Percentiles rank a stretch among this genome's conserved stretches.
Conservation (phyloP, 2,888 invertebrate species). For the Drosophila buzzatii region DNA sequence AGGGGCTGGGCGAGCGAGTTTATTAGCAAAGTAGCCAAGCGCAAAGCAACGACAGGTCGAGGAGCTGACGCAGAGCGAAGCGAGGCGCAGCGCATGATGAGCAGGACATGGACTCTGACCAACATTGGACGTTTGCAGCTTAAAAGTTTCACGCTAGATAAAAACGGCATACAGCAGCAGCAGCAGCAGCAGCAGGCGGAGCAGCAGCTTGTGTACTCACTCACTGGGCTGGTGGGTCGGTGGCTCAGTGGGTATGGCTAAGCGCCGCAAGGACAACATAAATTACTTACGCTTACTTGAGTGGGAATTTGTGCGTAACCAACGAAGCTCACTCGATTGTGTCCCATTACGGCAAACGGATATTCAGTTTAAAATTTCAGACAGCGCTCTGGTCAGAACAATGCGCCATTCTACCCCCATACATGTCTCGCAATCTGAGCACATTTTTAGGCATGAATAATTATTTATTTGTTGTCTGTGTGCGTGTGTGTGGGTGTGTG, state of each 20-base stretch:
- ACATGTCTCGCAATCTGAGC: constrained; percentile 13
- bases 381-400: constrained; percentile 55
- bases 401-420: constrained; percentile 25
- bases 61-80: constrained; percentile 14
- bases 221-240: constrained; percentile 1
- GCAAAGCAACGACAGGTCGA: constrained; percentile 53
- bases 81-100: constrained; percentile 36
- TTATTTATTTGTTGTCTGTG: constrained; percentile 67
- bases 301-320: constrained; percentile 82
- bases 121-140: constrained; percentile 62
- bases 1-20: constrained; percentile 55
- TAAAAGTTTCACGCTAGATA: constrained; percentile 76
- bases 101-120: constrained; percentile 56
- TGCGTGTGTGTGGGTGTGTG: constrained; percentile 1
- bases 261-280: constrained; percentile 80
- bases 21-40: constrained; percentile 80
- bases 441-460: constrained; percentile 80
- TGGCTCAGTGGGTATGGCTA: constrained; percentile 30
- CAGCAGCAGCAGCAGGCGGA: neutral
- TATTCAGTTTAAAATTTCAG: constrained; percentile 77
- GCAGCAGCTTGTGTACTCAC: constrained; percentile 28
- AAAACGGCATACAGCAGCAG: constrained; percentile 45
- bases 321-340: constrained; percentile 79
- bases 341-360: constrained; percentile 79
- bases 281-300: constrained; percentile 83